Conservation (phyloP, 2,797 vertebrate species). For the Notolepis coatsorum region DNA sequence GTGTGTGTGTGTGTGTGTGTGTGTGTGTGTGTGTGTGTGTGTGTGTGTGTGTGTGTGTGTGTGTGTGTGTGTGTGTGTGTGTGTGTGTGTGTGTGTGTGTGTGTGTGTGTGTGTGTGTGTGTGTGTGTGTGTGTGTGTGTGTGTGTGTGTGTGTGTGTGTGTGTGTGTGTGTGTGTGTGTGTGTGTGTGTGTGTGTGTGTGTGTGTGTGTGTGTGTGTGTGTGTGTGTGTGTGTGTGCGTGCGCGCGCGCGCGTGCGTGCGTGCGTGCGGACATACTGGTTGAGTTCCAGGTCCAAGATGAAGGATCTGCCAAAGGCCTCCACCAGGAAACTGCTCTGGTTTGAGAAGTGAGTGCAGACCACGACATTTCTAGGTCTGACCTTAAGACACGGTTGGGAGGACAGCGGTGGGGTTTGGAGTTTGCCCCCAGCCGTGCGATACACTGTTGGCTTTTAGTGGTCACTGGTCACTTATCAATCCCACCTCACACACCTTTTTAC, state of each 20-base stretch:
- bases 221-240: neutral
- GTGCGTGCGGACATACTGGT: constrained; percentile 87
- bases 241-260: neutral
- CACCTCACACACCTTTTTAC: neutral
- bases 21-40: too few relatives aligned
- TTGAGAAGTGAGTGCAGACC: too few relatives aligned
- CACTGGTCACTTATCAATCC: constrained; percentile 40
- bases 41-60: constrained; percentile 5
- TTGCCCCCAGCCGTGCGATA: constrained; percentile 45
- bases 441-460: constrained; percentile 24
- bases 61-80: neutral
- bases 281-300: constrained; percentile 92
- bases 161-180: neutral
- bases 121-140: neutral
- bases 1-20: too few relatives aligned
- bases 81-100: neutral
- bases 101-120: constrained; percentile 3
- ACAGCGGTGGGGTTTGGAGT: constrained; percentile 56
- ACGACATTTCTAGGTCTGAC: too few relatives aligned
- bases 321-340: constrained; percentile 91
- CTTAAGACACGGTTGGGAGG: too few relatives aligned
- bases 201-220: neutral
- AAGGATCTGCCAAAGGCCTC: constrained; percentile 87
- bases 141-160: neutral
- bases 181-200: neutral